These are phyloP conservation scores for Pantherophis alleghaniensis DNA, from an alignment of 2,797 vertebrate species.

Conservation along the genomic window DNA sequence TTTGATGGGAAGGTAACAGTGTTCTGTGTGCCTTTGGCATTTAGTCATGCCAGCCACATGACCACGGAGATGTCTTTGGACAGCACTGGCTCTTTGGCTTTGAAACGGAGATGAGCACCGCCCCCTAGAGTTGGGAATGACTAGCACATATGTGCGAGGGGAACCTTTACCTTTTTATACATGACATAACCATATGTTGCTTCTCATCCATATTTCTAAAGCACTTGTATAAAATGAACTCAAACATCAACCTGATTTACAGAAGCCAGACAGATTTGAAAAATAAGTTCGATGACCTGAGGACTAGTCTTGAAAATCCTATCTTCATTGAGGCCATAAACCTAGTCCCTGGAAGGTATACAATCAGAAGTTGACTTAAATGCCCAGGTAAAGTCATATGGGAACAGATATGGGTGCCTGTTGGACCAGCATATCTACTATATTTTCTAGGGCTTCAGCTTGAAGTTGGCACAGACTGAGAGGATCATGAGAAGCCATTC, in stretches of 20 bases:
- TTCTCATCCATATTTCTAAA: neutral
- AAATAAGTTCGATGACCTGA: neutral
- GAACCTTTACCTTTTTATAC: no score
- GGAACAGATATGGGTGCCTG: neutral
- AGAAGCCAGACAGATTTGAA: neutral
- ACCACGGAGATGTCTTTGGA: no score
- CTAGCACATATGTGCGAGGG: no score
- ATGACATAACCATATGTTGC: neutral
- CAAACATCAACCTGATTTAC: neutral
- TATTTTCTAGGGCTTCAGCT: neutral
- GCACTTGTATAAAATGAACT: neutral
- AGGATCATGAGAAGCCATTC: neutral
- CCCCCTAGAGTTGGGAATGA: no score
- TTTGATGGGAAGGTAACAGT: no score
- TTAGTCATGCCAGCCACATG: no score
- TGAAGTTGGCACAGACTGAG: neutral
- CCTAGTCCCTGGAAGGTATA: neutral
- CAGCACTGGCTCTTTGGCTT: no score
- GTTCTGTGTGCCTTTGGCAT: no score
- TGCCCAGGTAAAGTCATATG: neutral
- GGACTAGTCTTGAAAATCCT: neutral
- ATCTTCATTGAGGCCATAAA: neutral
- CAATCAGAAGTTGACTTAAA: neutral
- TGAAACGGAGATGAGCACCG: no score
- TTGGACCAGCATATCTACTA: neutral